These are phyloP conservation scores for Ganaspis brasiliensis DNA, from an alignment of 2,888 invertebrate genomes.

Conservation along the genomic window DNA sequence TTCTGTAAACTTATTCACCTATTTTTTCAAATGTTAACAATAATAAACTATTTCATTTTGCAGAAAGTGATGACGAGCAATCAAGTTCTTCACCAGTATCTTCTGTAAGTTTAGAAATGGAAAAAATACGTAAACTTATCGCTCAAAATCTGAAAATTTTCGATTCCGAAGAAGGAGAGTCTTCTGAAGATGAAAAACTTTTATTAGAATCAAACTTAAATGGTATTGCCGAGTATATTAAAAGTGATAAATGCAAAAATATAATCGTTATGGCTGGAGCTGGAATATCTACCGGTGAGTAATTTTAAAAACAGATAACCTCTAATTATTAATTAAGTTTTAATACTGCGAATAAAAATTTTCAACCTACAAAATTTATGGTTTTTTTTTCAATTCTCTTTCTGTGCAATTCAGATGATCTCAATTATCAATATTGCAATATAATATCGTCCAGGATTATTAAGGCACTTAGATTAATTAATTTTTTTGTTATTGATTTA, in stretches of 20 bases:
- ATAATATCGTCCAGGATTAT: no score
- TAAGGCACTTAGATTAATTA: no score
- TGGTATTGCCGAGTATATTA: slow-evolving; percentile 90
- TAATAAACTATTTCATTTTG: background rate
- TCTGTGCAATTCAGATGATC: no score
- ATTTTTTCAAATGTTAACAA: no score
- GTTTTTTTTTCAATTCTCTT: no score
- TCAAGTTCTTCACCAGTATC: slow-evolving; percentile 57
- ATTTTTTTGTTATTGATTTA: no score
- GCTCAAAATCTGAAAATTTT: slow-evolving; percentile 85
- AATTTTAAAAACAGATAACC: no score
- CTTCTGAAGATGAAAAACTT: slow-evolving; percentile 79
- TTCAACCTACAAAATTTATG: no score
- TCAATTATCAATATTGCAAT: no score
- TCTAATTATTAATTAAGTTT: no score
- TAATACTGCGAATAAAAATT: no score
- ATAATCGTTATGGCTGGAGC: slow-evolving; percentile 97
- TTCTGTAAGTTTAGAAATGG: slow-evolving; percentile 81
- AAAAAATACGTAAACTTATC: slow-evolving; percentile 85
- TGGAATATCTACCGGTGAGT: slow-evolving; percentile 97
- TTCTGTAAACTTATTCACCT: no score
- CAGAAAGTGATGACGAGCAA: slow-evolving; percentile 12
- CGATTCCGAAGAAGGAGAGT: slow-evolving; percentile 77
- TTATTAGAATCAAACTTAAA: slow-evolving; percentile 88
- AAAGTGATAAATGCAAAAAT: slow-evolving; percentile 89